Evolutionary conservation across 30 jellyfish, hydroid and myxozoan genomes (phyloP).

Genomic region (Chrysaora quinquecirrha): DNA sequence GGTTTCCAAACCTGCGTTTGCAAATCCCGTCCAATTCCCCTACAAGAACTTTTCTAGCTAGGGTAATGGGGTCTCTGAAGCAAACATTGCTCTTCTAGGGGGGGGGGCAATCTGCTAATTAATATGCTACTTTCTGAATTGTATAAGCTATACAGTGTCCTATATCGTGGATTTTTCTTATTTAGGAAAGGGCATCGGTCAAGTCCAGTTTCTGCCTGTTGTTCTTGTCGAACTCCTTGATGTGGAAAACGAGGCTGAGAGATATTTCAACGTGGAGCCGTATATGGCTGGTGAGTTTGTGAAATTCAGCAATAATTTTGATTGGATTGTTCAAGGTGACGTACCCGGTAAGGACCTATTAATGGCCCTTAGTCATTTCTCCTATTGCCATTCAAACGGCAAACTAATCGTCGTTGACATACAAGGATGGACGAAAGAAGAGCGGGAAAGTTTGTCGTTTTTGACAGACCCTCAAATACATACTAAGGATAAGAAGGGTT

Average conservation of each 20-base stretch:
- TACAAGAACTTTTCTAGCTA: no score
- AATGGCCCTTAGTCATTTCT: slow-evolving; percentile 64
- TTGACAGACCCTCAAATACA: slow-evolving; percentile 67
- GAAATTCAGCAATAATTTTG: slow-evolving; percentile 52
- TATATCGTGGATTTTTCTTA: neutral
- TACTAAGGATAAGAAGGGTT: slow-evolving; percentile 51
- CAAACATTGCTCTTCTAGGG: no score
- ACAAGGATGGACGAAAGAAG: slow-evolving; percentile 67
- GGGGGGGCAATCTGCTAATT: no score
- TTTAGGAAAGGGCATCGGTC: slow-evolving; percentile 45
- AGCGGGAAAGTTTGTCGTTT: slow-evolving; percentile 37
- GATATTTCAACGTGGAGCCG: slow-evolving; percentile 65
- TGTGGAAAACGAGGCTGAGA: slow-evolving; percentile 31
- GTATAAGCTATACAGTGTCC: no score
- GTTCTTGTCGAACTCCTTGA: slow-evolving; percentile 49
- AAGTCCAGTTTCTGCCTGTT: slow-evolving; percentile 59
- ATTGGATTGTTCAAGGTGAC: slow-evolving; percentile 42
- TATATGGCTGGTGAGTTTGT: slow-evolving; percentile 62
- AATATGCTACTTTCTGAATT: no score
- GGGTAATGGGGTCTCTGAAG: no score
- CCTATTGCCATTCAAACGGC: slow-evolving; percentile 40
- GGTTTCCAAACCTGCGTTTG: no score
- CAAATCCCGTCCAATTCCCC: no score
- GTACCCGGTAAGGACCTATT: slow-evolving; percentile 62
- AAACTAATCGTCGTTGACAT: slow-evolving; percentile 52